Evolutionary conservation across 1,140 invertebrate species (phyloP).

Genomic region (Lasioglossum albipes): DNA sequence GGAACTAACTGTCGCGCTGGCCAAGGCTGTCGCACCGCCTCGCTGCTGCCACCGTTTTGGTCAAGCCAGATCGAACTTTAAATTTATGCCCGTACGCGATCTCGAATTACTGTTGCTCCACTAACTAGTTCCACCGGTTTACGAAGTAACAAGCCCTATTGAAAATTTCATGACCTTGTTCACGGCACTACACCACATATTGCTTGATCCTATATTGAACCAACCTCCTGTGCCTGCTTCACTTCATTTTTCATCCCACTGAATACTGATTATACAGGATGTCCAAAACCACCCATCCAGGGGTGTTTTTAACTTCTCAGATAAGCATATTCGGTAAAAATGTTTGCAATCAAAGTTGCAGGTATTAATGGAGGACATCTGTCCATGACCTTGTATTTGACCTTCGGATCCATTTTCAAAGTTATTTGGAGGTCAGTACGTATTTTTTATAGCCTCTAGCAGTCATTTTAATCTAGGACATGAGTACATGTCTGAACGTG

Average conservation of each 20-base stretch:
- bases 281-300: too few relatives aligned
- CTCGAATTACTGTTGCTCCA: background rate
- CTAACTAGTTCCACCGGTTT: background rate
- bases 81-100: background rate
- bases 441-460: too few relatives aligned
- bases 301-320: too few relatives aligned
- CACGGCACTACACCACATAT: background rate
- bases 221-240: background rate
- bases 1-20: slow-evolving; percentile 37
- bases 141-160: background rate
- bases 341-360: too few relatives aligned
- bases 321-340: too few relatives aligned
- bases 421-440: too few relatives aligned
- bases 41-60: background rate
- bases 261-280: background rate
- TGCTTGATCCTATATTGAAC: background rate
- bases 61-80: slow-evolving; percentile 1
- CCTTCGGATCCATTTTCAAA: too few relatives aligned
- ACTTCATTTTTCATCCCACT: background rate
- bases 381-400: too few relatives aligned
- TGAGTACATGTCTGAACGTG: too few relatives aligned
- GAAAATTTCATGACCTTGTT: background rate
- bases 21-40: background rate
- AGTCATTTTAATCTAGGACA: too few relatives aligned
- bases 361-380: too few relatives aligned